Evolutionary conservation across 2,797 vertebrate genomes (phyloP), one percentile per base, ranked within the genome.

Genomic region (Peromyscus attwateri): DNA sequence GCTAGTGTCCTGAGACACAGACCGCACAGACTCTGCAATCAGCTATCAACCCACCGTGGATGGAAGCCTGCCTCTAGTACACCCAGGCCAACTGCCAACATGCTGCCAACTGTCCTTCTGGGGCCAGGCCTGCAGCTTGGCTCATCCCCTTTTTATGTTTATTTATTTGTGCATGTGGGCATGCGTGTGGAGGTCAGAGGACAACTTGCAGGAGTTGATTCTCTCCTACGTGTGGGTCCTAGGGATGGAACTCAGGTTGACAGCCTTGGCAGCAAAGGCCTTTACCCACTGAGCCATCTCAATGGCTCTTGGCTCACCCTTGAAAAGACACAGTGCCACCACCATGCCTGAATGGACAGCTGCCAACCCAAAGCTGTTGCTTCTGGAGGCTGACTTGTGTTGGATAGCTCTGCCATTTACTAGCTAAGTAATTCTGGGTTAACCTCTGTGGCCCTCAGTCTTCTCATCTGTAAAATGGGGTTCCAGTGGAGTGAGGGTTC

Each of bases 1-100:
- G 89, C 92, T 71, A 83, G 89, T 2, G 40, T 57, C 91, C 73
- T 10, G 73, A 95, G 95, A 91, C 71, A 87, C 85, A 91, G 92
- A 92, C 85, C 71, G 85, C 62, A 75, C 31, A 1, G 23, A 87
- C 62, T 71, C 88, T 68, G 70, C 73, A 80, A 43, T 37, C 0
- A 6, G 87, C 43, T 94, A 49, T 83, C 68, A 21, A 34, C 37
- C 23, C 3, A 7, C 62, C 77, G 43, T 82, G 96, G 89, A 52
- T 3, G 0, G 66, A 90, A 64, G 95, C 40, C 85, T 64, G 21
- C 34, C 37, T 83, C 85, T 64, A 94, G 66, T 87, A 57, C 75
- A 52, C 43, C 29, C 49, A 17, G 49, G 77, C 52, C n/a, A n/a
- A n/a, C n/a, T n/a, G n/a, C n/a, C n/a, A n/a, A 6, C 34, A 57